Evolutionary conservation across 2,888 invertebrate genomes (phyloP).

Genomic region (Melanotus villosus): DNA sequence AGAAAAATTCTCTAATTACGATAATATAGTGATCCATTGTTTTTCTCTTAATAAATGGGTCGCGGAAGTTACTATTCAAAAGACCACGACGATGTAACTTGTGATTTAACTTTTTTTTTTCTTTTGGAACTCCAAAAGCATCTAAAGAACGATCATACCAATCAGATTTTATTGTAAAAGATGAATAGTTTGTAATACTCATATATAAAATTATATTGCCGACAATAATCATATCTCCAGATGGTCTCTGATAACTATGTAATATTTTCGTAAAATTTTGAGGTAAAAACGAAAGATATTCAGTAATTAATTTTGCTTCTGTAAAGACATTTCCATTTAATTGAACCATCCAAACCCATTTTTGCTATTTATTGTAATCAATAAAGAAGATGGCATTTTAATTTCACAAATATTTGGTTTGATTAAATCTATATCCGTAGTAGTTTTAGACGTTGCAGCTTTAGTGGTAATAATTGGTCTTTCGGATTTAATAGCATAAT

Average conservation of each 20-base stretch:
- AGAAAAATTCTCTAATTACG: too few relatives aligned
- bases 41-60: too few relatives aligned
- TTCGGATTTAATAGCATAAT: neutral
- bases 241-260: slow-evolving; percentile 23
- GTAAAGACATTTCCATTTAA: neutral
- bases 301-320: slow-evolving; percentile 12
- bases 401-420: neutral
- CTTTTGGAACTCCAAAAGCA: slow-evolving; percentile 13
- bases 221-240: slow-evolving; percentile 23
- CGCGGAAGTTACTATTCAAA: too few relatives aligned
- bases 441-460: too few relatives aligned
- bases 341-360: slow-evolving; percentile 1
- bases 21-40: too few relatives aligned
- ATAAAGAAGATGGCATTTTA: slow-evolving; percentile 2
- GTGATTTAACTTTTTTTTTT: too few relatives aligned
- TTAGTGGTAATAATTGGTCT: neutral
- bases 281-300: slow-evolving; percentile 19
- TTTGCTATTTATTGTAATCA: slow-evolving; percentile 4
- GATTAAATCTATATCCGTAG: neutral
- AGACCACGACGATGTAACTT: too few relatives aligned
- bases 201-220: slow-evolving; percentile 13
- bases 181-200: slow-evolving; percentile 12
- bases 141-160: slow-evolving; percentile 17
- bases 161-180: slow-evolving; percentile 17
- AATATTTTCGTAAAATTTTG: slow-evolving; percentile 21